Evolutionary conservation across 2,888 invertebrate genomes (phyloP), one percentile per base, ranked within the genome.

Genomic region (Anagyrus pseudococci): DNA sequence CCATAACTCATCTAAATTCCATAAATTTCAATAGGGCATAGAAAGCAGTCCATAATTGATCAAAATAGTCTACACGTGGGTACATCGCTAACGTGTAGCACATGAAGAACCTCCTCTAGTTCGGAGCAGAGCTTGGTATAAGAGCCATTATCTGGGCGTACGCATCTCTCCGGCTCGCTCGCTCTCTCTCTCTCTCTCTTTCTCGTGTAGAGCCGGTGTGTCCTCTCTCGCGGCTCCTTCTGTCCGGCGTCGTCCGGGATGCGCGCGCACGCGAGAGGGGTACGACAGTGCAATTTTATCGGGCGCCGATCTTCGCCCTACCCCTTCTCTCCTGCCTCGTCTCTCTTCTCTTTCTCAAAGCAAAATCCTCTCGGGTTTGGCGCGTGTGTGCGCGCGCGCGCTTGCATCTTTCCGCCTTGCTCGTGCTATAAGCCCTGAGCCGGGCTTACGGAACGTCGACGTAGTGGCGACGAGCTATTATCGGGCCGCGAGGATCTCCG

Each of bases 231-330:
- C 46, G 20, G 22, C 22, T 22, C 22, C 46, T 43, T 23, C 17
- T 43, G 19, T 43, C 15, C 40, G 15, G 15, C 25, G 1, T 10
- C 26, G 20, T 8, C 8, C 29, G 13, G 17, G n/a, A n/a, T 49
- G 46, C 40, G 13, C 40, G 25, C 29, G 10, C 25, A 13, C 33
- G 55, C 33, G 56, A 20, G 56, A 23, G 23, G 46, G 23, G 56
- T 47, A n/a, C 58, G 58, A 53, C 52, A 37, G 48, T 47, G 59
- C 49, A 64, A 64, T 59, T 64, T 64, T 64, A 64, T 64, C 64
- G 19, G 43, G 44, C 10, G 23, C 29, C 40, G 10, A 29, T 29
- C 29, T 29, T 29, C 53, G 37, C 56, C n/a, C 53, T 47, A 53
- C 50, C 29, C 20, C 49, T 29, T n/a, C 25, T 40, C 10, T 20